A percentile compares a stretch with the other conserved stretches of the same genome.
phyloP scores from a whole-genome alignment of 2,797 vertebrate genomes.

The Lerista edwardsae region DNA sequence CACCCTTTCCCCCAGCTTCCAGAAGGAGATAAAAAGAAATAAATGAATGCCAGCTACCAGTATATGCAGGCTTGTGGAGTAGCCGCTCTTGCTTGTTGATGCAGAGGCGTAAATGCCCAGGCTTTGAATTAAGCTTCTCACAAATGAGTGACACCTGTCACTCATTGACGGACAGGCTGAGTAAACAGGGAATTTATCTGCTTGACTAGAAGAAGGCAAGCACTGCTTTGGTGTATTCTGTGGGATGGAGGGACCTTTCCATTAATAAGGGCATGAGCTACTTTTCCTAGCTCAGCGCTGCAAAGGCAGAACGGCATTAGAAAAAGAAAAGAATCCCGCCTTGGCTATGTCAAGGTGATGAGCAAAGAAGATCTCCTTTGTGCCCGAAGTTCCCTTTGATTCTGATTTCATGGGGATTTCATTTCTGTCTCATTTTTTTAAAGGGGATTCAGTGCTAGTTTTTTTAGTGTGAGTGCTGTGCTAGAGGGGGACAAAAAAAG shows the following conservation, averaged over 20 bases:
- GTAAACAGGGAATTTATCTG: slow-evolving; percentile 15
- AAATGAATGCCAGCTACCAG: not conserved
- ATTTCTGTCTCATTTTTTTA: not conserved
- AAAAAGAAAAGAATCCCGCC: not conserved
- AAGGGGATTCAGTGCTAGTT: not conserved
- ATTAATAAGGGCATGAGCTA: not conserved
- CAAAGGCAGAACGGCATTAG: not conserved
- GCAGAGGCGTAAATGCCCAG: not conserved
- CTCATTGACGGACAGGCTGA: not conserved
- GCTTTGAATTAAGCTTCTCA: not conserved
- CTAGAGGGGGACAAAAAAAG: accelerated
- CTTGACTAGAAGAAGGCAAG: not conserved
- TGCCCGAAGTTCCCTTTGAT: slow-evolving; percentile 7
- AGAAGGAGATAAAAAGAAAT: not conserved
- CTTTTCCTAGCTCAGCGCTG: not conserved
- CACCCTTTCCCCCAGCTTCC: not conserved
- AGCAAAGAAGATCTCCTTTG: not conserved
- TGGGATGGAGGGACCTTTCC: not conserved
- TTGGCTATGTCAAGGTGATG: not conserved
- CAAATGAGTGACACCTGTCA: slow-evolving; percentile 16
- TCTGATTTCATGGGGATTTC: not conserved
- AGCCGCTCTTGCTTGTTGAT: not conserved
- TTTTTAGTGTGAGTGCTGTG: not conserved
- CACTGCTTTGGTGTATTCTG: not conserved
- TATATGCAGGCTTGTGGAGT: not conserved